A percentile compares a stretch with the other conserved stretches of the same genome.
Evolutionary conservation across 2,888 invertebrate species (phyloP).

Genomic region (Synergus umbraculus): DNA sequence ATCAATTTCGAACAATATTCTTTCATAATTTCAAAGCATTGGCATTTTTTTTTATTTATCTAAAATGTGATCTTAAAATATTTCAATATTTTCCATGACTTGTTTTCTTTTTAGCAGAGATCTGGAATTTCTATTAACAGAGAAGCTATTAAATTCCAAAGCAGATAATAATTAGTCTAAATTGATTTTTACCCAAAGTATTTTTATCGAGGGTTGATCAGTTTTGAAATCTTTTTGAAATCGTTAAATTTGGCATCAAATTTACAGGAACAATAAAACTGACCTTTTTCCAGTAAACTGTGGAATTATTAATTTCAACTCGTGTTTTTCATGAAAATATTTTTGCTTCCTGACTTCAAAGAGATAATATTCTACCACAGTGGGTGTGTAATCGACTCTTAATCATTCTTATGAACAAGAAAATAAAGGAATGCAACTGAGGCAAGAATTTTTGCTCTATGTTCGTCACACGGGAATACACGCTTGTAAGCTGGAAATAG

Average conservation of each 20-base stretch:
- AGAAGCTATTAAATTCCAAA: too few relatives aligned
- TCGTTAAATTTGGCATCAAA: not conserved
- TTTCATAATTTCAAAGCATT: too few relatives aligned
- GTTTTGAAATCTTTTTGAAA: too few relatives aligned
- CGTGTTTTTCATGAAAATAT: not conserved
- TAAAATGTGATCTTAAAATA: too few relatives aligned
- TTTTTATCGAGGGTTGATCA: too few relatives aligned
- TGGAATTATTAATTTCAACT: not conserved
- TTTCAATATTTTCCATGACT: too few relatives aligned
- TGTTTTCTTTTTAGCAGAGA: too few relatives aligned
- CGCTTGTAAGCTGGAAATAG: conserved; percentile 26
- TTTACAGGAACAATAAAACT: not conserved
- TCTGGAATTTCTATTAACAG: too few relatives aligned
- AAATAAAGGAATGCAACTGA: conserved; percentile 25
- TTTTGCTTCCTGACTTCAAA: conserved; percentile 10
- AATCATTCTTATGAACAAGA: conserved; percentile 10
- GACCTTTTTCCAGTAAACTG: not conserved
- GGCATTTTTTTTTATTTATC: too few relatives aligned
- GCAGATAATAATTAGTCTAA: too few relatives aligned
- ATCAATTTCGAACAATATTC: too few relatives aligned
- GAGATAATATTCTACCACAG: not conserved
- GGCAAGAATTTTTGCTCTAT: not conserved
- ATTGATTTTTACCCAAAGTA: too few relatives aligned
- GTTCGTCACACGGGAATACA: conserved; percentile 1
- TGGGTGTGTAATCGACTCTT: conserved; percentile 8